Base-by-base conservation (phyloP, 2,888 invertebrate species). In the Pyrgus malvae region DNA sequence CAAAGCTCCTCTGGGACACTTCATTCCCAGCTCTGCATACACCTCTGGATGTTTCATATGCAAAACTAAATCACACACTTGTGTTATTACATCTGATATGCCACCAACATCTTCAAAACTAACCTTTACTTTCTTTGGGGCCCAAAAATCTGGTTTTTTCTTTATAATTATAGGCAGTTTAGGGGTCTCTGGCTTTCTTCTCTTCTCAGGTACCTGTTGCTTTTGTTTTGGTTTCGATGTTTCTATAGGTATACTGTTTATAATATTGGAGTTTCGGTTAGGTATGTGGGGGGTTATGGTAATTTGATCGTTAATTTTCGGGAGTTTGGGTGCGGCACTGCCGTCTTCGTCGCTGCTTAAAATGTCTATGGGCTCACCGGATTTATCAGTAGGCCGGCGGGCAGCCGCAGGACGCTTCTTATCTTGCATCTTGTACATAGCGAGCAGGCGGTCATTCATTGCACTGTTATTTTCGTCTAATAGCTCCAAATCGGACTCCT, bases 41-140 rank as follows among this genome's bases (percentile, higher is more conserved):
- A 98, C 93, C 78, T 97, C 96, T 1, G 98, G 97, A 71, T 97
- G 96, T 69, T 94, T 95, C 79, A 98, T 93, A 74, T 98, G 98
- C 64, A 97, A 91, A 46, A 98, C 85, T 53, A 96, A 84, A 72
- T 95, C 94, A 74, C 94, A 94, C 1, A 97, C 91, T 65, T 91
- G 91, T 57, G 92, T 91, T 12, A 96, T 88, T 12, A 94, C 92
- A 66, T 93, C 93, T 31, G 95, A 94, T 82, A 95, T 93, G 7
- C 98, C 98, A 37, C 97, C 97, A 68, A 98, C 91, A 77, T 97
- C 94, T 44, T 93, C 91, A 74, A 96, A 95, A 64, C 91, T 93
- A 40, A 92, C 84, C 67, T 83, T 90, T 11, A 83, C 80, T 65
- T 68, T 72, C 65, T 86, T 89, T 53, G 80, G 67, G 45, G 83